A percentile compares a stretch with the other conserved stretches of the same genome.
phyloP scores from a whole-genome alignment of 1,140 invertebrate genomes.

The Cotesia vestalis region DNA sequence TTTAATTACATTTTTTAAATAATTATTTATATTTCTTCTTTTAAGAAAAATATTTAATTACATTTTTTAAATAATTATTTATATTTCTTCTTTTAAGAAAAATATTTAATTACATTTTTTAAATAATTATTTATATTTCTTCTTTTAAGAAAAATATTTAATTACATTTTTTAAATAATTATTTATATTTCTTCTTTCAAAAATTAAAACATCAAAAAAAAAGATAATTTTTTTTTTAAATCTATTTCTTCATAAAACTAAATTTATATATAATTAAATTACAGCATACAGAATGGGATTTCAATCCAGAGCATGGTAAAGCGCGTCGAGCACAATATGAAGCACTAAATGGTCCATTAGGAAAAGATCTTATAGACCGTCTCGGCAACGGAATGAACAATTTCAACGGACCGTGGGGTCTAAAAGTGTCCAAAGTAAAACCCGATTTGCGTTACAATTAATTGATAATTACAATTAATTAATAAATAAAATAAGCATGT shows the following conservation, averaged over 20 bases:
- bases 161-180: too few relatives aligned
- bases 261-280: neutral
- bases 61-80: too few relatives aligned
- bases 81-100: too few relatives aligned
- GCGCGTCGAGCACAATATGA: conserved; percentile 51
- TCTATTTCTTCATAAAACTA: neutral
- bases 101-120: too few relatives aligned
- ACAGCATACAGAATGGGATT: conserved; percentile 56
- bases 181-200: too few relatives aligned
- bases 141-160: too few relatives aligned
- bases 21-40: too few relatives aligned
- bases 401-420: conserved; percentile 44
- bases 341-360: conserved; percentile 51
- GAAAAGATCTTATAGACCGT: conserved; percentile 49
- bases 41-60: too few relatives aligned
- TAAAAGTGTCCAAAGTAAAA: conserved; percentile 30
- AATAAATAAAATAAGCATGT: neutral
- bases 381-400: conserved; percentile 46
- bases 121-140: too few relatives aligned
- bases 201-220: too few relatives aligned
- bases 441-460: conserved; percentile 25
- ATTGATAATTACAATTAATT: neutral
- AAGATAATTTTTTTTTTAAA: neutral
- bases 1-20: too few relatives aligned
- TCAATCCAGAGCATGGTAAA: conserved; percentile 56